phyloP scores from a whole-genome alignment of 2,797 vertebrate species.

The Anguilla megastoma region DNA sequence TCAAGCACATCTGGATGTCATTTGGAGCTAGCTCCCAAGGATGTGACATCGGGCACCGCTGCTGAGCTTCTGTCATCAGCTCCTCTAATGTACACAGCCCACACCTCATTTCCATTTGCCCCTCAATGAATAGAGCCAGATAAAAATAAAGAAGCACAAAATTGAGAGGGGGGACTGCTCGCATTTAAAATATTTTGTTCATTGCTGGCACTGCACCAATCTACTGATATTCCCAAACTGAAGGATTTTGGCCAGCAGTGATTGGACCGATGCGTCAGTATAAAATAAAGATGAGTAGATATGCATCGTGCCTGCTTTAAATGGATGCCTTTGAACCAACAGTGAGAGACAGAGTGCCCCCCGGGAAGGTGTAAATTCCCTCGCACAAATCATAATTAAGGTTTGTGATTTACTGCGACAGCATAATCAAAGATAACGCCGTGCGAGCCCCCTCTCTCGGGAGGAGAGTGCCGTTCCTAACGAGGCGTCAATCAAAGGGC shows the following conservation, averaged over 20 bases:
- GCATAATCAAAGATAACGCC: constrained; percentile 78
- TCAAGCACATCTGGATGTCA: constrained; percentile 76
- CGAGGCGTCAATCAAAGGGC: constrained; percentile 75
- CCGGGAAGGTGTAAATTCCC: constrained; percentile 74
- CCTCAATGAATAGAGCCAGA: constrained; percentile 48
- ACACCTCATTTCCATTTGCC: constrained; percentile 81
- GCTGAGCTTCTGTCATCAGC: constrained; percentile 61
- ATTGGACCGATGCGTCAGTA: background rate
- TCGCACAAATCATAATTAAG: constrained; percentile 79
- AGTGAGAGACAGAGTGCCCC: constrained; percentile 67
- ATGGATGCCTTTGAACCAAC: constrained; percentile 6
- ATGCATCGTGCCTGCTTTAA: background rate
- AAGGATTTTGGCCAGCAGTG: background rate
- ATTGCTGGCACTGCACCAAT: background rate
- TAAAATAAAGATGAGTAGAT: background rate
- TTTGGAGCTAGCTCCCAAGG: constrained; percentile 72
- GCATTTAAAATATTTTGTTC: background rate
- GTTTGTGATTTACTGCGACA: constrained; percentile 75
- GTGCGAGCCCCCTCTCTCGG: constrained; percentile 61
- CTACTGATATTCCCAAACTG: background rate
- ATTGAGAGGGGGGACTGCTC: constrained; percentile 60
- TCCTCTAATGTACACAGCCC: constrained; percentile 62
- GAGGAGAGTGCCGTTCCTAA: constrained; percentile 59
- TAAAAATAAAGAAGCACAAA: constrained; percentile 60
- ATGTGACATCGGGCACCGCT: constrained; percentile 66